These are phyloP conservation scores for Galemys pyrenaicus DNA, from an alignment of 2,113 vertebrate species.

Conservation along the genomic window DNA sequence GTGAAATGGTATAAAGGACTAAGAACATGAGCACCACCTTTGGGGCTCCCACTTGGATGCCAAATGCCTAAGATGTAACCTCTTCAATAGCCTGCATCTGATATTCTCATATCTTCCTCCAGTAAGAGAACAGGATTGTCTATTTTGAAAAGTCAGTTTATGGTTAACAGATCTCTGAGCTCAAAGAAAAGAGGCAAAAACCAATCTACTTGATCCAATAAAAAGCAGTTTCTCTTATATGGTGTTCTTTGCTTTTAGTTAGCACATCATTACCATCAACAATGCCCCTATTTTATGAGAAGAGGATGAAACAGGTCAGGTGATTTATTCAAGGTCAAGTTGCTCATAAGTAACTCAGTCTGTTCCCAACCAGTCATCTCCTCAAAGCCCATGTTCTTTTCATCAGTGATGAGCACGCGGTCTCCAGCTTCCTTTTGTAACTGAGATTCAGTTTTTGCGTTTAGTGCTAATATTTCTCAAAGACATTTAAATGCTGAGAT, in stretches of 20 bases:
- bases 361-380: not conserved
- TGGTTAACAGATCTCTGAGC: not conserved
- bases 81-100: not conserved
- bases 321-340: not conserved
- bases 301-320: not conserved
- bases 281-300: not conserved
- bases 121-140: not conserved
- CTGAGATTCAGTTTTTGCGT: not conserved
- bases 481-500: not conserved
- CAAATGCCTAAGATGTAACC: not conserved
- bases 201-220: not conserved
- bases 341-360: not conserved
- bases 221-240: not conserved
- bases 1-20: not conserved
- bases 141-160: not conserved
- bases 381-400: not conserved
- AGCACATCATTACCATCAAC: not conserved
- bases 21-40: not conserved
- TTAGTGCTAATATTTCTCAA: not conserved
- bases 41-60: not conserved
- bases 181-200: constrained; percentile 8
- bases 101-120: not conserved
- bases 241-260: not conserved
- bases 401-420: not conserved
- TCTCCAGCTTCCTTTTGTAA: not conserved